These are phyloP conservation scores for Antechinus flavipes DNA, from an alignment of 2,113 vertebrate species.

Conservation along the genomic window DNA sequence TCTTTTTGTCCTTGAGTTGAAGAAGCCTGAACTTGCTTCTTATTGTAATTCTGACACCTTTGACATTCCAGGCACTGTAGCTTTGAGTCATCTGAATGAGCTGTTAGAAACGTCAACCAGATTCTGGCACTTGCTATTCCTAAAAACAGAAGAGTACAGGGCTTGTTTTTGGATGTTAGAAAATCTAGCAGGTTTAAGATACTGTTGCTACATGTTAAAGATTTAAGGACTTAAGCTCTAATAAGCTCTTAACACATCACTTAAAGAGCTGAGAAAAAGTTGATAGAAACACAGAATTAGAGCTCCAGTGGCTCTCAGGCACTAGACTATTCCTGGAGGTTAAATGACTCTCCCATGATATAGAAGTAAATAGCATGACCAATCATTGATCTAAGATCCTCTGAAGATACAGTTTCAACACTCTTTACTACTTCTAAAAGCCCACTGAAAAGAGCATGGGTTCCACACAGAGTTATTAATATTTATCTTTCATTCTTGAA, in stretches of 20 bases:
- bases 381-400: background rate
- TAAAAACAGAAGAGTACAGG: background rate
- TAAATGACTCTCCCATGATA: background rate
- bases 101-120: background rate
- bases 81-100: background rate
- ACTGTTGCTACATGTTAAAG: background rate
- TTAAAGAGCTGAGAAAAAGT: background rate
- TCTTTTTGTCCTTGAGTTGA: background rate
- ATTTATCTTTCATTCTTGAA: no score
- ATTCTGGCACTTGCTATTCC: background rate
- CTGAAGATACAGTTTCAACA: background rate
- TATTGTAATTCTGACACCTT: background rate
- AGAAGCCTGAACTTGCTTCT: background rate
- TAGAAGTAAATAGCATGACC: background rate
- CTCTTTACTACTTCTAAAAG: background rate
- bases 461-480: background rate
- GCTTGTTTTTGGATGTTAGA: background rate
- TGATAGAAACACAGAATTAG: background rate
- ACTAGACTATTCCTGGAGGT: background rate
- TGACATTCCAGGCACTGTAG: background rate
- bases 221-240: background rate
- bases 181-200: conserved; percentile 3
- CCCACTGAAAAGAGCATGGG: background rate
- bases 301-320: background rate
- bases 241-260: background rate